Percentiles rank a stretch among this genome's conserved stretches.
phyloP scores from a whole-genome alignment of 2,113 vertebrate species.

The Alosa alosa region DNA sequence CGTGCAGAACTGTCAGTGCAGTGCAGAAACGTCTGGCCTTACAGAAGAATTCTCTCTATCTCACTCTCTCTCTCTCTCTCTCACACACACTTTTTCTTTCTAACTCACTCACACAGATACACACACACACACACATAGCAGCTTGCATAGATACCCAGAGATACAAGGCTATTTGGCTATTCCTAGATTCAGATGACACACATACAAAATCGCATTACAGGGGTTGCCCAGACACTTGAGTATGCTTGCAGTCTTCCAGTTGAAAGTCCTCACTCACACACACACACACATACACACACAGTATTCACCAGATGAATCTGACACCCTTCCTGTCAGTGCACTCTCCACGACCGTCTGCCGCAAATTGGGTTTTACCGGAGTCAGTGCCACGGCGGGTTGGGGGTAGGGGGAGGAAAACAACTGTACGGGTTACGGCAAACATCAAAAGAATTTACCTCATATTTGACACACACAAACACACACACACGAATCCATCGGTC shows the following conservation, averaged over 20 bases:
- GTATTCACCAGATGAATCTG: constrained; percentile 4
- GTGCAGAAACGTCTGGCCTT: not conserved
- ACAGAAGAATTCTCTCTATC: not conserved
- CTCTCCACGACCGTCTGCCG: not conserved
- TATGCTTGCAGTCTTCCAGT: not conserved
- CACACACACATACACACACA: too few relatives aligned
- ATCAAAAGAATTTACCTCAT: constrained; percentile 42
- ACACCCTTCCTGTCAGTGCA: constrained; percentile 9
- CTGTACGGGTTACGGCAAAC: constrained; percentile 37
- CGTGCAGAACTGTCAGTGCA: constrained; percentile 3
- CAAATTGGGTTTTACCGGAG: constrained; percentile 11
- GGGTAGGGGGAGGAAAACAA: constrained; percentile 21
- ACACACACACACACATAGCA: not conserved
- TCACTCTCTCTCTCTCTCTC: not conserved
- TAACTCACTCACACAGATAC: not conserved
- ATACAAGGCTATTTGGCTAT: not conserved
- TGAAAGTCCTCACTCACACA: not conserved
- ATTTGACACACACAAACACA: constrained; percentile 1
- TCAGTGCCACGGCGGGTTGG: not conserved
- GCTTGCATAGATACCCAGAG: not conserved
- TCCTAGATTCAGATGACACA: not conserved
- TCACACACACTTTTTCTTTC: not conserved
- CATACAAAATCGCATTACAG: not conserved
- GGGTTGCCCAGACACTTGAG: not conserved
- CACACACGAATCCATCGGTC: constrained; percentile 26